phyloP scores from a whole-genome alignment of 2,113 vertebrate species.

The Sylvia atricapilla region DNA sequence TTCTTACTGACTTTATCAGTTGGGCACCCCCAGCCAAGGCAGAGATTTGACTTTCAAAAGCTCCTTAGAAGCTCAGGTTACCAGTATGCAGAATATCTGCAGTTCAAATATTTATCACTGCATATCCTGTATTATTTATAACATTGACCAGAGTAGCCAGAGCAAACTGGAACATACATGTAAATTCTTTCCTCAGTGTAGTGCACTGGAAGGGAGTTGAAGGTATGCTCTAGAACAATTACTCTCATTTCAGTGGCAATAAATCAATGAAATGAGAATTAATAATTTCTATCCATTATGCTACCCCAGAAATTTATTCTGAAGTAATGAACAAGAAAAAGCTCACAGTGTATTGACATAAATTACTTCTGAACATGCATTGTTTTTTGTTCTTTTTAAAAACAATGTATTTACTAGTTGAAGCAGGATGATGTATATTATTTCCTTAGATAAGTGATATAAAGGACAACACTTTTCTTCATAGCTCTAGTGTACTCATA shows the following conservation, averaged over 20 bases:
- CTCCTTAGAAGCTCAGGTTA: neutral
- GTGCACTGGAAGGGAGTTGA: neutral
- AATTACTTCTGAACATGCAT: neutral
- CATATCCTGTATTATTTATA: slow-evolving; percentile 33
- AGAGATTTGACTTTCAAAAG: slow-evolving; percentile 41
- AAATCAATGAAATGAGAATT: slow-evolving; percentile 16
- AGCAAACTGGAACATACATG: neutral
- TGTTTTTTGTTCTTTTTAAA: neutral
- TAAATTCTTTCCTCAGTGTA: neutral
- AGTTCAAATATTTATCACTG: slow-evolving; percentile 12
- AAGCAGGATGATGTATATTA: neutral
- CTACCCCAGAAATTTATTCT: neutral
- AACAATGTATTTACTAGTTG: neutral
- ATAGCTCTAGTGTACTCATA: neutral
- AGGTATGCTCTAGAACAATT: neutral
- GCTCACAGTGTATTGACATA: neutral
- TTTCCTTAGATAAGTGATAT: neutral
- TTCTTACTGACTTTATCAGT: neutral
- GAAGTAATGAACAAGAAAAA: neutral
- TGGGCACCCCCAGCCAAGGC: neutral
- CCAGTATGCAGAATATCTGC: neutral
- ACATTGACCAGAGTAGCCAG: neutral
- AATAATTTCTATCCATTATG: neutral
- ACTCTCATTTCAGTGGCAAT: neutral
- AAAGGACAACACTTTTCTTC: neutral